Evolutionary conservation across 2,113 vertebrate genomes (phyloP), one percentile per base, ranked within the genome.

Genomic region (Mellivora capensis): DNA sequence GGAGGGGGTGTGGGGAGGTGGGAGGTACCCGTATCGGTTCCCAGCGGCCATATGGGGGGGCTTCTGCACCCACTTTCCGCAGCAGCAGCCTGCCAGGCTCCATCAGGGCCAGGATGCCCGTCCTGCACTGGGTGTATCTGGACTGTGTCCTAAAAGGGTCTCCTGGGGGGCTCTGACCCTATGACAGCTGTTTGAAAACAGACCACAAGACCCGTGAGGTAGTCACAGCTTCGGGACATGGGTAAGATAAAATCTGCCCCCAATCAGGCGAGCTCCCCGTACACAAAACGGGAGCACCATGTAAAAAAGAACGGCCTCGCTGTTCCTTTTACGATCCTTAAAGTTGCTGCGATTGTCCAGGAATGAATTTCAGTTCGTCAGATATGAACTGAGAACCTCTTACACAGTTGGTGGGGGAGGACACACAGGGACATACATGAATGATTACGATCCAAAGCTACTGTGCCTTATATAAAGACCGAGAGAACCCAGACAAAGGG

Each of bases 261-360:
- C 0, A 0, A 34, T 29, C 29, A 34, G 52, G 49, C 34, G 6
- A 0, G 37, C 39, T 34, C 13, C n/a, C 10, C 7, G 25, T 3
- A 7, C 4, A 4, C 12, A 61, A 72, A 14, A 31, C 0, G 2
- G 37, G 77, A 47, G 79, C 52, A 3, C 15, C 4, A 18, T 0
- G 14, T 6, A 85, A 34, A 85, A 34, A 42, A 62, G 27, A n/a
- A 57, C 52, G 5, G 9, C 12, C 71, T 25, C 61, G 6, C 34
- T 2, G 0, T 2, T 52, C 34, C 72, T 39, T 42, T 44, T 9
- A 2, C 49, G 15, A 6, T 20, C 27, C 72, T 88, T 39, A 42
- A 29, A 37, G 42, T 49, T 67, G 47, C 67, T 59, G 76, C 10
- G 17, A 54, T 37, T 20, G 59, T 20, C 52, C 27, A 42, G 74